Conservation (phyloP, 2,113 vertebrate genomes). For the Empidonax alnorum region DNA sequence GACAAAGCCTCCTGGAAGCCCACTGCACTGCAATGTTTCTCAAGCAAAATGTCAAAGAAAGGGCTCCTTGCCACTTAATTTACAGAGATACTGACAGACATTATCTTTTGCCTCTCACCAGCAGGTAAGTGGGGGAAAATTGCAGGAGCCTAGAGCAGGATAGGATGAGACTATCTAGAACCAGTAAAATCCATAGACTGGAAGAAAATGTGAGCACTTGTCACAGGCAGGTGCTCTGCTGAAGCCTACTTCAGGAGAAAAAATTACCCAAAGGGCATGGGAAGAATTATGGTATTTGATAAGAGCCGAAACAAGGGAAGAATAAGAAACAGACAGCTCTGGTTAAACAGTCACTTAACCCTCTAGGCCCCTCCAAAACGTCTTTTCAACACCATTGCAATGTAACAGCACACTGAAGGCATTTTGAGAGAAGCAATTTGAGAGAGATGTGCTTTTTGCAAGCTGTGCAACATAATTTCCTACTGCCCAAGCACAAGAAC, state of each 20-base stretch:
- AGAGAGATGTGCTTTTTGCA: background rate
- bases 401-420: background rate
- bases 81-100: background rate
- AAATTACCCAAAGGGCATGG: background rate
- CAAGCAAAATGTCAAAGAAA: background rate
- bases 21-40: background rate
- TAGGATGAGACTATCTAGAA: background rate
- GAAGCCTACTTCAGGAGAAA: background rate
- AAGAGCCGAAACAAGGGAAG: background rate
- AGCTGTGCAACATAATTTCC: background rate
- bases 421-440: background rate
- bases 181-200: background rate
- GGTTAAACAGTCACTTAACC: background rate
- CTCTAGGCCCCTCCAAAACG: background rate
- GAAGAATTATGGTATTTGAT: background rate
- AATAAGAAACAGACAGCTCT: background rate
- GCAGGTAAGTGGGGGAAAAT: background rate
- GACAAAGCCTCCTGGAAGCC: background rate
- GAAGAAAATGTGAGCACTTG: background rate
- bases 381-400: background rate
- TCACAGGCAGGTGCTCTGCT: background rate
- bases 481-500: background rate
- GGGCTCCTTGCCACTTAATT: background rate
- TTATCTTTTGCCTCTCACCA: background rate
- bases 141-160: background rate